A percentile compares a stretch with the other conserved stretches of the same genome.
These are phyloP conservation scores for Andrena cerasifolii DNA, from an alignment of 1,140 invertebrate genomes.

Conservation along the genomic window DNA sequence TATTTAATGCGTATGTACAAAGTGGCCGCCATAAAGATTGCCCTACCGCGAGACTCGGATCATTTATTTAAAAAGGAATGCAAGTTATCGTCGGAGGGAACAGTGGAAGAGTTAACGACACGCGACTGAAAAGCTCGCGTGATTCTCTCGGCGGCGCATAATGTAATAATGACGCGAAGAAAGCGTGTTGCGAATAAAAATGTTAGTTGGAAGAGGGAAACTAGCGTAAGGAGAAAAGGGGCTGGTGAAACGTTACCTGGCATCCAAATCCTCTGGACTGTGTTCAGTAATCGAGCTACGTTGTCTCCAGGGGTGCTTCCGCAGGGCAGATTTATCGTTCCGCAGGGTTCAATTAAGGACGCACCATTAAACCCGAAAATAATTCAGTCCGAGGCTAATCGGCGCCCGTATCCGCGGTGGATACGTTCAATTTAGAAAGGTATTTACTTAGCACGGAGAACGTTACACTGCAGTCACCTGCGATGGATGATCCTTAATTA, in stretches of 20 bases:
- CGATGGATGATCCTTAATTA: constrained; percentile 18
- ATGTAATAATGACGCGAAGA: constrained; percentile 13
- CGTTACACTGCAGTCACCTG: background rate
- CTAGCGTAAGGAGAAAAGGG: background rate
- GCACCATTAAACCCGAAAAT: constrained; percentile 44
- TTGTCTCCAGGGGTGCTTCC: background rate
- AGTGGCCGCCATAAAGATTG: too few relatives aligned
- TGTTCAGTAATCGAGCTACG: too few relatives aligned
- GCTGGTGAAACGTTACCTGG: constrained; percentile 6
- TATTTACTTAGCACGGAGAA: constrained; percentile 27
- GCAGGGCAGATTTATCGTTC: constrained; percentile 30
- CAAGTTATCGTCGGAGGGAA: background rate
- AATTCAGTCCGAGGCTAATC: constrained; percentile 23
- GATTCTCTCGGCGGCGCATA: background rate
- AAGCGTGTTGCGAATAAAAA: background rate
- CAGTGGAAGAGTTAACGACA: constrained; percentile 22
- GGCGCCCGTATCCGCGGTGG: background rate
- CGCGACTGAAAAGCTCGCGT: background rate
- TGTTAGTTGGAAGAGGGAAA: background rate
- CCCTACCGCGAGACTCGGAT: too few relatives aligned
- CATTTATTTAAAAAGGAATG: background rate
- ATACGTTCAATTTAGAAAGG: background rate
- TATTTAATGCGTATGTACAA: too few relatives aligned
- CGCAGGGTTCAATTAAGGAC: constrained; percentile 17
- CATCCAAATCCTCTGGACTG: background rate